These are phyloP conservation scores for Nothura maculosa DNA, from an alignment of 2,797 vertebrate genomes.

Conservation along the genomic window DNA sequence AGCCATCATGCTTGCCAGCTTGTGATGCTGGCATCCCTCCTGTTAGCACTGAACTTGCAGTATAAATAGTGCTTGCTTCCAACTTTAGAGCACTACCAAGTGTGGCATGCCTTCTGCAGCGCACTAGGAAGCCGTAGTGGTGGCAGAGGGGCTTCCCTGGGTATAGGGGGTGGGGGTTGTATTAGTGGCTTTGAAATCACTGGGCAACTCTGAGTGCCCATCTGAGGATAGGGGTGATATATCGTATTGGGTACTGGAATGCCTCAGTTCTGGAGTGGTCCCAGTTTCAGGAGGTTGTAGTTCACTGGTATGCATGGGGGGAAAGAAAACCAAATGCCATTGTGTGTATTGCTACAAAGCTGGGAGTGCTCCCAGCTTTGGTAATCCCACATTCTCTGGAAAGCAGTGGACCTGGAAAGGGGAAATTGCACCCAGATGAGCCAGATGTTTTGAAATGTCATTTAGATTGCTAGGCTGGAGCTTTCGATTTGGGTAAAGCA, in stretches of 20 bases:
- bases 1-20: conserved; percentile 60
- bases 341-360: conserved; percentile 24
- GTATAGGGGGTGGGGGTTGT: not conserved
- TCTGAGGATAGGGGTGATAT: not conserved
- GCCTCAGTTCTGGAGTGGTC: not conserved
- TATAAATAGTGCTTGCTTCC: conserved; percentile 66
- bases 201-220: not conserved
- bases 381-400: not conserved
- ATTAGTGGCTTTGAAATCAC: conserved; percentile 4
- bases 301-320: not conserved
- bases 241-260: not conserved
- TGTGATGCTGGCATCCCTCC: conserved; percentile 66
- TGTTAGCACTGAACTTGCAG: conserved; percentile 63
- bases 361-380: not conserved
- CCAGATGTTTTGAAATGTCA: not conserved
- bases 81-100: conserved; percentile 42
- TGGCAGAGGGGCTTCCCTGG: not conserved
- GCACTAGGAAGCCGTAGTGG: not conserved
- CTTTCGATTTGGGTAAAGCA: not conserved
- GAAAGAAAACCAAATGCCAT: conserved; percentile 56
- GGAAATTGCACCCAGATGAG: conserved; percentile 45
- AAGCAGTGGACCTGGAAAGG: not conserved
- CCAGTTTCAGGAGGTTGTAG: not conserved
- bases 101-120: not conserved
- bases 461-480: not conserved